These are phyloP conservation scores for Carlito syrichta DNA, from an alignment of 2,113 vertebrate species.

Conservation along the genomic window DNA sequence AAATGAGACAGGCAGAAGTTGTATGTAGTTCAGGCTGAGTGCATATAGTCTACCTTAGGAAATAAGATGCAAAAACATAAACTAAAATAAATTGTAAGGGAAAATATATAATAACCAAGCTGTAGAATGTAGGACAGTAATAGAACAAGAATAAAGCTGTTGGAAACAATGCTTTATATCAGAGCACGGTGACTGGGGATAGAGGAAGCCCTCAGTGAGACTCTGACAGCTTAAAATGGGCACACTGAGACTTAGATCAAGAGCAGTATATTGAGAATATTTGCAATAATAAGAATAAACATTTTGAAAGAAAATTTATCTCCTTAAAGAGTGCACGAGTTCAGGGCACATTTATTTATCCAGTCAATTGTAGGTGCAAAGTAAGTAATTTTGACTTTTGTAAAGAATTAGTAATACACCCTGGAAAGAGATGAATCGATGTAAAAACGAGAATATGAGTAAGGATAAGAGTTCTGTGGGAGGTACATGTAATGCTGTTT, in stretches of 20 bases:
- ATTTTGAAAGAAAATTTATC: neutral
- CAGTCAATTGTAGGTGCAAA: neutral
- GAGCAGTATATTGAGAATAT: neutral
- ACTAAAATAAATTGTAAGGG: neutral
- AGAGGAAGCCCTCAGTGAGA: rapidly evolving
- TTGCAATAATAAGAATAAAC: neutral
- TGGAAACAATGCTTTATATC: neutral
- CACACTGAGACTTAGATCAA: neutral
- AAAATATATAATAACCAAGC: neutral
- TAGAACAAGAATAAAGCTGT: neutral
- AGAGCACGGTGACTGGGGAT: rapidly evolving
- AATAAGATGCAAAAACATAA: neutral
- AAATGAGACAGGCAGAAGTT: neutral
- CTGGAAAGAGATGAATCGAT: neutral
- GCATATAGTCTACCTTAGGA: neutral
- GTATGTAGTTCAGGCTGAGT: neutral
- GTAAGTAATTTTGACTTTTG: neutral
- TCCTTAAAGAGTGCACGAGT: neutral
- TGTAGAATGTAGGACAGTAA: rapidly evolving
- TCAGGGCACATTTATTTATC: neutral
- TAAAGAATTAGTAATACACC: neutral
- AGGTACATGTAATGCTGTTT: neutral
- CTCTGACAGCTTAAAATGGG: neutral
- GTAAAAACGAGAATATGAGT: neutral
- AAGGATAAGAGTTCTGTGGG: neutral